These are phyloP conservation scores for Pachyuromys duprasi DNA, from an alignment of 2,797 vertebrate genomes.

Conservation along the genomic window DNA sequence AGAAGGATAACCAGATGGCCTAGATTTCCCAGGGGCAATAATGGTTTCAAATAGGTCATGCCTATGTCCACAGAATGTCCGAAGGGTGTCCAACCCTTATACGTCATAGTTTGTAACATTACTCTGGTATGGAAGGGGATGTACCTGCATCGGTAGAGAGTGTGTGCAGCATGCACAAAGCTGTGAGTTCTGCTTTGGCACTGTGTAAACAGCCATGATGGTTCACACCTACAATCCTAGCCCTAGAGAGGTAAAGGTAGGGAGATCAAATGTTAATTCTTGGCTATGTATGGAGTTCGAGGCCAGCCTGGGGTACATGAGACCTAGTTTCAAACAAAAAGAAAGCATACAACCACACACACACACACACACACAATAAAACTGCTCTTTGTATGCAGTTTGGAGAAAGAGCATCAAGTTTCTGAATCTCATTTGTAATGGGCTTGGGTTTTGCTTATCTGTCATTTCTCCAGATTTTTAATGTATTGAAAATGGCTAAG, in stretches of 20 bases:
- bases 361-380: not conserved
- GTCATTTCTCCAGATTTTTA: slow-evolving; percentile 31
- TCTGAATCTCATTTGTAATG: not conserved
- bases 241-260: no score
- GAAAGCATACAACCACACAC: not conserved
- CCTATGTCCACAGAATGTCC: not conserved
- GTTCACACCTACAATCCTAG: not conserved
- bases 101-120: not conserved
- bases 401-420: not conserved
- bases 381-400: not conserved
- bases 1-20: not conserved
- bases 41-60: not conserved
- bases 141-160: no score
- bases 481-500: slow-evolving; percentile 40
- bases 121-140: not conserved
- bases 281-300: not conserved
- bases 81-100: not conserved
- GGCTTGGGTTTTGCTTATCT: not conserved
- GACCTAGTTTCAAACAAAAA: not conserved
- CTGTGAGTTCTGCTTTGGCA: not conserved
- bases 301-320: not conserved
- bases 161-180: not conserved
- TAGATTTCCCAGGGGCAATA: not conserved
- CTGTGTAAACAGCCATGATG: no score
- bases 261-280: not conserved